Percentiles rank a stretch among this genome's conserved stretches.
phyloP scores from a whole-genome alignment of 2,888 invertebrate genomes.

The Gymnosoma rotundatum region DNA sequence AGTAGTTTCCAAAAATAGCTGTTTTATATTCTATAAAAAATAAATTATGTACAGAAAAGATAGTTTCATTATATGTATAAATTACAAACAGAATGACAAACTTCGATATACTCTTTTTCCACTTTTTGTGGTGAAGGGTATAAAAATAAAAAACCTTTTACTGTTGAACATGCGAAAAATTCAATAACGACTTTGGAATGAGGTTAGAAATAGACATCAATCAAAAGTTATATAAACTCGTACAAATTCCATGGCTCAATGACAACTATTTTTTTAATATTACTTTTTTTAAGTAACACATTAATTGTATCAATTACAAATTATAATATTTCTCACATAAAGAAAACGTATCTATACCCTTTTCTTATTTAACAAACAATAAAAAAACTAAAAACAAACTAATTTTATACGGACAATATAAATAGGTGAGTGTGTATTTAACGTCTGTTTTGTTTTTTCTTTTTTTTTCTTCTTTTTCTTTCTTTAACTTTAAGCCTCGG shows the following conservation, averaged over 20 bases:
- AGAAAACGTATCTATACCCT: conserved; percentile 27
- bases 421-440: conserved; percentile 9
- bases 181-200: conserved; percentile 6
- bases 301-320: conserved; percentile 65
- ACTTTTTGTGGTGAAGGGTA: no score
- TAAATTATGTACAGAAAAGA: no score
- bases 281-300: conserved; percentile 10
- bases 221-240: conserved; percentile 6
- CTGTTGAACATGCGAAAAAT: neutral
- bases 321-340: conserved; percentile 60
- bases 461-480: conserved; percentile 12
- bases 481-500: conserved; percentile 74
- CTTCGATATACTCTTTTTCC: no score
- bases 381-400: conserved; percentile 12
- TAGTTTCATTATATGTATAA: no score
- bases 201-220: conserved; percentile 6
- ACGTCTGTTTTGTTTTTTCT: neutral
- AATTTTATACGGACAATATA: conserved; percentile 7
- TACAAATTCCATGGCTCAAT: conserved; percentile 11
- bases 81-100: no score
- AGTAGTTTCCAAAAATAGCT: no score
- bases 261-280: neutral
- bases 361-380: neutral
- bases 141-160: neutral
- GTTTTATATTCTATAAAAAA: no score